phyloP scores from a whole-genome alignment of 2,113 vertebrate species.

The Acrocephalus kingi region DNA sequence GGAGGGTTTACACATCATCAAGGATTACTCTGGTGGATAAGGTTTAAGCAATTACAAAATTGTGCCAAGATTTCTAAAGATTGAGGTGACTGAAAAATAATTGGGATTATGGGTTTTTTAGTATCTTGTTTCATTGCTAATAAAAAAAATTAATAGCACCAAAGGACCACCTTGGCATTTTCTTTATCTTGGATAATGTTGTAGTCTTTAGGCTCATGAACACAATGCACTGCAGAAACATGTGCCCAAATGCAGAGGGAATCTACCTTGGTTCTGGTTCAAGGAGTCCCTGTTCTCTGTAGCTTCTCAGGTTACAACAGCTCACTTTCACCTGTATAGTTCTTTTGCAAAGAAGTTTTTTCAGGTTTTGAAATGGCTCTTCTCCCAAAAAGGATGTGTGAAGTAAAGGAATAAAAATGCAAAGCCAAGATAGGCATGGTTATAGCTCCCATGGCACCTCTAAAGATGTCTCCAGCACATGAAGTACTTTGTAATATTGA shows the following conservation, averaged over 20 bases:
- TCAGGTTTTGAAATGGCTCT: not conserved
- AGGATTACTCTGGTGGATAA: not conserved
- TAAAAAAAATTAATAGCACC: not conserved
- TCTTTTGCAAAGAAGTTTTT: not conserved
- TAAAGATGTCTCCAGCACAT: not conserved
- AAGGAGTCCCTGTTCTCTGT: not conserved
- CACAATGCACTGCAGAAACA: not conserved
- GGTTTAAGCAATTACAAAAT: not conserved
- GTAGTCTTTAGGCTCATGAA: not conserved
- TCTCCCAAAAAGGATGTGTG: not conserved
- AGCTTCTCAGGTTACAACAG: not conserved
- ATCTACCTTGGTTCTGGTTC: not conserved
- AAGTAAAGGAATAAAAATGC: not conserved
- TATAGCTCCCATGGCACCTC: not conserved
- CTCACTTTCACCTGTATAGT: not conserved
- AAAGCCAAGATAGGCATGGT: not conserved
- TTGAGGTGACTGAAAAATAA: not conserved
- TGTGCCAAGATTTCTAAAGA: not conserved
- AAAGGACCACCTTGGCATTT: not conserved
- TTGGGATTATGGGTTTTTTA: not conserved
- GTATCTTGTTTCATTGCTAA: not conserved
- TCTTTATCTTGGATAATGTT: not conserved
- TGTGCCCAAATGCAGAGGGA: not conserved
- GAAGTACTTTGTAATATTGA: not conserved
- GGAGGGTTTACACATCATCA: not conserved